These are phyloP conservation scores for Hypselothyrea guttata DNA, from an alignment of 2,888 invertebrate species.

Conservation along the genomic window DNA sequence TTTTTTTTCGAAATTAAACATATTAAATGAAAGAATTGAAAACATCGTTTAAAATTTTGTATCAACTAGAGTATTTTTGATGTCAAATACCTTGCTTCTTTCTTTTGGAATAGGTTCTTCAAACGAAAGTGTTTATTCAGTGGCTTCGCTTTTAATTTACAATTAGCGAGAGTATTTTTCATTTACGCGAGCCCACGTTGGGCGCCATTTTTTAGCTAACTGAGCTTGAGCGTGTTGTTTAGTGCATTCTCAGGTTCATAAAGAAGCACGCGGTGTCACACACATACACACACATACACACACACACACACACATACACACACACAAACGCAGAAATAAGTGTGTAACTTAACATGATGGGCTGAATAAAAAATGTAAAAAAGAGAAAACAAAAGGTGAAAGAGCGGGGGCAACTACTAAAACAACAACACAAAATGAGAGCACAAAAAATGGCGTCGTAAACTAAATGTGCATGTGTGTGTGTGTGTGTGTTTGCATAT, in stretches of 20 bases:
- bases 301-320: conserved; percentile 19
- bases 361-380: conserved; percentile 41
- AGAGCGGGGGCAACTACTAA: conserved; percentile 28
- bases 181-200: neutral
- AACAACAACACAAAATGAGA: conserved; percentile 40
- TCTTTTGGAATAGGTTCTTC: too few species aligned
- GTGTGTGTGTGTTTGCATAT: conserved; percentile 13
- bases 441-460: conserved; percentile 50
- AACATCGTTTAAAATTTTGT: too few species aligned
- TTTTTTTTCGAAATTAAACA: too few species aligned
- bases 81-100: too few species aligned
- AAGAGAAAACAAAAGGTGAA: conserved; percentile 2
- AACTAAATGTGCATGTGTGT: conserved; percentile 24
- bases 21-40: too few species aligned
- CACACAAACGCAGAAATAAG: conserved; percentile 21
- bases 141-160: neutral
- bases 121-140: too few species aligned
- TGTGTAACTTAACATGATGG: conserved; percentile 24
- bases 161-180: neutral
- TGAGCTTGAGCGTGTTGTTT: conserved; percentile 14
- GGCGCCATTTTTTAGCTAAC: conserved; percentile 4
- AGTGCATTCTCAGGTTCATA: conserved; percentile 42
- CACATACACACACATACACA: conserved; percentile 11
- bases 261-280: conserved; percentile 18
- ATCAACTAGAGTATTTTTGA: too few species aligned